Conservation (phyloP, 2,113 vertebrate genomes). For the Nesogale talazaci region DNA sequence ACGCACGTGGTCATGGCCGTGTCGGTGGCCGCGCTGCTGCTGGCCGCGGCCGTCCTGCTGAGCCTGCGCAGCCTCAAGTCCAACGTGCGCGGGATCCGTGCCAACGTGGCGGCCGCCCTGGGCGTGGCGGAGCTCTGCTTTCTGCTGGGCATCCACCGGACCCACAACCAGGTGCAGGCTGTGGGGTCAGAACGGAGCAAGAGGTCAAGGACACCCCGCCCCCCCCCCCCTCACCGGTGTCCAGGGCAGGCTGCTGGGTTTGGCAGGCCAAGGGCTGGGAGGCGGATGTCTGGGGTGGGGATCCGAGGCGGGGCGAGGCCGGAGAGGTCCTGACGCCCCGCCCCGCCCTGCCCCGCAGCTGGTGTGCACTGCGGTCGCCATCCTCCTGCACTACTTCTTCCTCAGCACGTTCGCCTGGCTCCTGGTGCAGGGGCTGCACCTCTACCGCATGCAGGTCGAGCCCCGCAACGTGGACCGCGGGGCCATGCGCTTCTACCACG, state of each 20-base stretch:
- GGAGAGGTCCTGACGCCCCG: neutral
- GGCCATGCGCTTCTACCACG: constrained; percentile 98
- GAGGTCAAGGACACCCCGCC: neutral
- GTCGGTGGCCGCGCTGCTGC: constrained; percentile 93
- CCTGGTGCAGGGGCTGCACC: constrained; percentile 96
- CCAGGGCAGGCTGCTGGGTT: neutral
- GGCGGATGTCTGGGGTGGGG: neutral
- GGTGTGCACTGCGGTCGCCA: constrained; percentile 96
- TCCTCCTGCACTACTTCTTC: constrained; percentile 98
- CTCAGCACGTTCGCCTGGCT: constrained; percentile 98
- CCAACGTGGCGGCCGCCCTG: constrained; percentile 93
- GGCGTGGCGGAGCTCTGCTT: constrained; percentile 96
- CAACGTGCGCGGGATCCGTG: constrained; percentile 96
- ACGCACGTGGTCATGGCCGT: constrained; percentile 92
- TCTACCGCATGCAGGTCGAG: constrained; percentile 98
- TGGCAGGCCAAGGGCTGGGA: neutral
- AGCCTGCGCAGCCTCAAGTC: constrained; percentile 97
- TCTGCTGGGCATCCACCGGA: constrained; percentile 95
- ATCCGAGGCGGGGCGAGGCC: neutral
- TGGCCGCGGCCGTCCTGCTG: constrained; percentile 93
- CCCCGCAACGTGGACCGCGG: constrained; percentile 96
- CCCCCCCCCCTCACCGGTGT: too few relatives aligned
- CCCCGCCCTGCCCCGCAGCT: constrained; percentile 86
- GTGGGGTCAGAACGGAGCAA: neutral
- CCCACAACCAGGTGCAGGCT: constrained; percentile 94